phyloP scores from a whole-genome alignment of 2,888 invertebrate species.

The Glaucopsyche alexis region DNA sequence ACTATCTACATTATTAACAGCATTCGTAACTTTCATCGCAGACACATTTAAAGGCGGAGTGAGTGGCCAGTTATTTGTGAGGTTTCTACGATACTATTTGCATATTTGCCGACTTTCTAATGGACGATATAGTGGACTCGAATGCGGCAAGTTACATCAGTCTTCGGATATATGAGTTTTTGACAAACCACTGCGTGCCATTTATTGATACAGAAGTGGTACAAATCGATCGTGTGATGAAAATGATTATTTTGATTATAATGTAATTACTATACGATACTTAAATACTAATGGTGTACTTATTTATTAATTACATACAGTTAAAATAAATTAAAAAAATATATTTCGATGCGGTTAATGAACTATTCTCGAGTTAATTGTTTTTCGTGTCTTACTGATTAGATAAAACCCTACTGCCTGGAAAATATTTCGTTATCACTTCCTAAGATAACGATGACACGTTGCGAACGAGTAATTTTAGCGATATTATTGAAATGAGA shows the following conservation, averaged over 20 bases:
- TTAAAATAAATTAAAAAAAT: constrained; percentile 39
- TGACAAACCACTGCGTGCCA: background rate
- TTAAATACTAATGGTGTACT: background rate
- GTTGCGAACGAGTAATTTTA: constrained; percentile 33
- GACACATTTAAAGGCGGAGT: constrained; percentile 76
- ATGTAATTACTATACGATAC: background rate
- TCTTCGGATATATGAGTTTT: constrained; percentile 56
- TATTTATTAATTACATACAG: constrained; percentile 40
- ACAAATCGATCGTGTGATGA: background rate
- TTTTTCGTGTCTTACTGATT: constrained; percentile 58
- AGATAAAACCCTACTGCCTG: constrained; percentile 56
- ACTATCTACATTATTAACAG: constrained; percentile 75
- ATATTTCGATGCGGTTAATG: constrained; percentile 58
- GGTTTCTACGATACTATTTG: constrained; percentile 80
- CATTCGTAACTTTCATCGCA: constrained; percentile 78
- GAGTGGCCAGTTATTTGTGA: constrained; percentile 79
- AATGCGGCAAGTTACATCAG: constrained; percentile 76
- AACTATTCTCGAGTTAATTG: constrained; percentile 56
- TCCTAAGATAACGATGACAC: constrained; percentile 47
- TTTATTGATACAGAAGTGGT: constrained; percentile 19
- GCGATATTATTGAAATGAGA: constrained; percentile 20
- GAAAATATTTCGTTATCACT: constrained; percentile 57
- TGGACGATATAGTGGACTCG: constrained; percentile 77
- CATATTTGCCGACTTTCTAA: constrained; percentile 80
- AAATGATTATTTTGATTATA: background rate